phyloP scores from a whole-genome alignment of 2,797 vertebrate species.

The Acipenser ruthenus region DNA sequence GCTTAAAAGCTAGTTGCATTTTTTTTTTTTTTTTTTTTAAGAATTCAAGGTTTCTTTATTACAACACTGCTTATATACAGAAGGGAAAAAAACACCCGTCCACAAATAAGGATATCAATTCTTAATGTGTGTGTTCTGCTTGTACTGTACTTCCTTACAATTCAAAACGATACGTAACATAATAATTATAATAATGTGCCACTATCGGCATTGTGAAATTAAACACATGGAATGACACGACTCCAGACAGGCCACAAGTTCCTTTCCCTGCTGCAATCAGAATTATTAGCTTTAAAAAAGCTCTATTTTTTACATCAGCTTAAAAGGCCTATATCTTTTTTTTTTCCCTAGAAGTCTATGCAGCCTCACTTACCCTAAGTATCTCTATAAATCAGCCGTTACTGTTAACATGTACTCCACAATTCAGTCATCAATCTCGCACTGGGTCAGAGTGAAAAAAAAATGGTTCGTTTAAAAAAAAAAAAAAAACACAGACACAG shows the following conservation, averaged over 20 bases:
- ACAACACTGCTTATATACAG: too few relatives aligned
- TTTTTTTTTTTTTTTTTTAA: too few relatives aligned
- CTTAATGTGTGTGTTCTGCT: too few relatives aligned
- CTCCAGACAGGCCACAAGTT: constrained; percentile 19
- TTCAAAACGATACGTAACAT: too few relatives aligned
- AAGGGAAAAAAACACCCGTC: too few relatives aligned
- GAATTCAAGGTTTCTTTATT: too few relatives aligned
- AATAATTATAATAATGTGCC: too few relatives aligned
- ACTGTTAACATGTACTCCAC: constrained; percentile 86
- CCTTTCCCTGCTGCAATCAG: constrained; percentile 52
- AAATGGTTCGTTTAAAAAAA: constrained; percentile 70
- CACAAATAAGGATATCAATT: too few relatives aligned
- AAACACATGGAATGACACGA: too few relatives aligned
- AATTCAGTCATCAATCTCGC: constrained; percentile 85
- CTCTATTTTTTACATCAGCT: constrained; percentile 82
- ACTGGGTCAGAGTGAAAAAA: constrained; percentile 68
- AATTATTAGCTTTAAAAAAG: constrained; percentile 72
- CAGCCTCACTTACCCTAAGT: constrained; percentile 96
- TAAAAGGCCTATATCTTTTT: constrained; percentile 87
- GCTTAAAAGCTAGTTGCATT: too few relatives aligned
- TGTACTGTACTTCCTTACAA: too few relatives aligned
- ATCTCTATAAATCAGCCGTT: constrained; percentile 91
- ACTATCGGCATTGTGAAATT: too few relatives aligned
- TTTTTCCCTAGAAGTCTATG: constrained; percentile 74
- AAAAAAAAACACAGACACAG: constrained; percentile 42